phyloP scores from a whole-genome alignment of 1,140 invertebrate genomes.

The Saccostrea glomerata region DNA sequence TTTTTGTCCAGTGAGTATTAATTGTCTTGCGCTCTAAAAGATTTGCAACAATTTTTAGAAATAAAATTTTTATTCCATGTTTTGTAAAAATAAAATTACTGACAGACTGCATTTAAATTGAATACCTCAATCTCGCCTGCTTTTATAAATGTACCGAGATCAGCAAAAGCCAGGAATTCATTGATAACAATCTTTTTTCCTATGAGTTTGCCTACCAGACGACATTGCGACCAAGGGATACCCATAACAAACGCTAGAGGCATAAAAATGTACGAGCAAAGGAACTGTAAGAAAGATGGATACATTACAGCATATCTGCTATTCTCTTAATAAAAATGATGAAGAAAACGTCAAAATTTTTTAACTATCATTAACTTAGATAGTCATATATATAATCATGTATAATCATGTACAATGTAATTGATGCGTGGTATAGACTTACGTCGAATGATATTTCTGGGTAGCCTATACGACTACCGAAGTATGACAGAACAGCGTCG shows the following conservation, averaged over 20 bases:
- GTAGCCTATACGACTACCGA: slow-evolving; percentile 87
- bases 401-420: no score
- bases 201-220: slow-evolving; percentile 75
- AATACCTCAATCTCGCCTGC: neutral
- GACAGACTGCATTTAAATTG: no score
- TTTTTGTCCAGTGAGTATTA: no score
- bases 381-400: neutral
- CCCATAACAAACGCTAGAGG: slow-evolving; percentile 77
- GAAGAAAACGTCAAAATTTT: no score
- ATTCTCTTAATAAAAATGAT: no score
- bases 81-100: no score
- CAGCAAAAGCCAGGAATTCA: slow-evolving; percentile 77
- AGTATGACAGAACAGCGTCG: slow-evolving; percentile 88
- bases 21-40: no score
- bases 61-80: no score
- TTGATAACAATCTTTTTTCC: slow-evolving; percentile 78
- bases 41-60: no score
- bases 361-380: no score
- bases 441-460: slow-evolving; percentile 75
- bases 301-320: neutral
- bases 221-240: slow-evolving; percentile 71
- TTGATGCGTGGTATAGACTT: neutral
- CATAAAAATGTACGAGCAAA: slow-evolving; percentile 77
- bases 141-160: slow-evolving; percentile 67
- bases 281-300: slow-evolving; percentile 62